Base-by-base conservation (phyloP, 30 jellyfish, hydroid and myxozoan species). In the Aurelia sp. region DNA sequence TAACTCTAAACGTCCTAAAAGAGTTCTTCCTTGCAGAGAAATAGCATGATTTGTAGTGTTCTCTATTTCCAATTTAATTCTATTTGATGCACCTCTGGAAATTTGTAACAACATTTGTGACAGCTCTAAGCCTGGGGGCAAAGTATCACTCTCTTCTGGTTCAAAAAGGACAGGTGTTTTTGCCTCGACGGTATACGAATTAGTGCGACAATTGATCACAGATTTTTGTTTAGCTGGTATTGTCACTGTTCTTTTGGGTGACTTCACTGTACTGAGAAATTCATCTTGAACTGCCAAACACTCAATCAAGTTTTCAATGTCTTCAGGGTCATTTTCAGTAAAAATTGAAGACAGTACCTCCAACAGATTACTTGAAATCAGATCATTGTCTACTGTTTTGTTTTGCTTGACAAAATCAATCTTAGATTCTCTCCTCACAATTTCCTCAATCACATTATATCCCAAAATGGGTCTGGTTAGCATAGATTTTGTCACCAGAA, bases 101-200 rank as follows among this genome's bases (percentile, higher is more conserved):
- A 78, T 65, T 62, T 20, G 67, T 47, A 78, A n/a, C 80, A 60
- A 65, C 89, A 38, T 65, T 52, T 78, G 80, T 62, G 78, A 62
- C 67, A 78, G 80, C 35, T 62, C 89, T 33, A 78, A 65, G 70
- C 89, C 89, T 62, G 67, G 89, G 51, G 80, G 80, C 80, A 63
- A 78, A 62, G 48, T 63, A 62, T 78, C 89, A 78, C 70, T 61
- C 63, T 63, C 89, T 8, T 78, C 80, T 78, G 80, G 89, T 78
- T 78, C 80, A 61, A 78, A 78, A 11, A 78, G 78, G 63, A 65
- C 89, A 60, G 68, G 67, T 18, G 80, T 78, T 78, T 59, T 78
- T 65, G 89, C 78, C 55, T 63, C 89, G 52, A 33, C 58, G 62
- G 89, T 65, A 33, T 62, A 62, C 41, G 52, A 24, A 60, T 78